Conservation (phyloP, 2,797 vertebrate genomes). For the Gorsachius magnificus region DNA sequence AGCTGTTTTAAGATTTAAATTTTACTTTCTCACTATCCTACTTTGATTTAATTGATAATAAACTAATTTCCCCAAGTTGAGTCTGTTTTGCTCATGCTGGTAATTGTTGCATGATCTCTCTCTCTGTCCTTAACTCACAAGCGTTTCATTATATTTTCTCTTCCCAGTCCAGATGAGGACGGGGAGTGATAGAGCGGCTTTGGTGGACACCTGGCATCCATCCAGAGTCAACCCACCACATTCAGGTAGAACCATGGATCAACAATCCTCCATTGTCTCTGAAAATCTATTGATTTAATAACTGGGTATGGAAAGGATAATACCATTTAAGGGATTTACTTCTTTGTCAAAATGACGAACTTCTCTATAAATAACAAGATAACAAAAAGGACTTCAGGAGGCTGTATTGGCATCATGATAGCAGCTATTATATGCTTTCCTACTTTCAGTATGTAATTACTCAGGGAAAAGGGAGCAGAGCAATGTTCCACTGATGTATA, state of each 20-base stretch:
- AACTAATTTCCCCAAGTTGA: no score
- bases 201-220: background rate
- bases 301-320: slow-evolving; percentile 14
- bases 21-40: background rate
- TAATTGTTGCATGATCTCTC: background rate
- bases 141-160: background rate
- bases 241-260: background rate
- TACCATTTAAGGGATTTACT: slow-evolving; percentile 22
- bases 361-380: background rate
- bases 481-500: background rate
- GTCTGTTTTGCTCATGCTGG: background rate
- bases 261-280: background rate
- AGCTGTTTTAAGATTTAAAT: background rate
- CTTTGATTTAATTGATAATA: background rate
- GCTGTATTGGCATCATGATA: slow-evolving; percentile 29
- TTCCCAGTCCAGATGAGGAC: background rate
- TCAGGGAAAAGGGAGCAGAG: slow-evolving; percentile 4
- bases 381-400: slow-evolving; percentile 32
- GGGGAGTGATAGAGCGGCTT: background rate
- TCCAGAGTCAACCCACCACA: background rate
- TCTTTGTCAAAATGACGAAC: slow-evolving; percentile 8
- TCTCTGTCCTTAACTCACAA: background rate
- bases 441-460: slow-evolving; percentile 55
- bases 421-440: slow-evolving; percentile 43
- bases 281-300: slow-evolving; percentile 1